Evolutionary conservation across 2,797 vertebrate genomes (phyloP), one percentile per base, ranked within the genome.

Genomic region (Arnoldichthys spilopterus): DNA sequence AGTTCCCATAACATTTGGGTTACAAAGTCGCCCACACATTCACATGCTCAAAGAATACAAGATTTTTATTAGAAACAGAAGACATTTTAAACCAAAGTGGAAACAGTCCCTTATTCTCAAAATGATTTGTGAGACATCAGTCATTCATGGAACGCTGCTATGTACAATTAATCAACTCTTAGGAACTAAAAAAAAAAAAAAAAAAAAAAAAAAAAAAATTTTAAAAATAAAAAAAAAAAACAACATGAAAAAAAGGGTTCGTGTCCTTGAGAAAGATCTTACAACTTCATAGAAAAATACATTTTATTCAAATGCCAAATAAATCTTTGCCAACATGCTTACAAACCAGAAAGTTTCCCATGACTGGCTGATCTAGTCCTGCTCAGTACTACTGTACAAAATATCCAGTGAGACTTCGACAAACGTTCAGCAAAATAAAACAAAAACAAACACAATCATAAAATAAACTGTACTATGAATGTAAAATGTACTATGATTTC

Each of bases 311-410:
- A 88, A 77, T 69, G 76, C 86, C 83, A 85, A 88, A 86, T 88
- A 70, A 77, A 76, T 84, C 87, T 49, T 75, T 87, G 88, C 88
- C 92, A 92, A 87, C 85, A 87, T 94, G 94, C 93, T 89, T 94
- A 94, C 92, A 94, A 74, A 92, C 84, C 88, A 90, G 82, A 93
- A 90, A 92, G 92, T 93, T 90, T 92, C 88, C 91, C 86, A 85
- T 78, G 79, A 89, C 77, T 91, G 92, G 89, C 91, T 87, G 81
- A 73, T 77, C 51, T 78, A 78, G 77, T 81, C 78, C 66, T 82
- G 54, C 11, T 71, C 76, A 74, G 80, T 67, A 76, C 75, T 72
- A 58, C 73, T 74, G 59, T 61, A 56, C 84, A 85, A 85, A 89
- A 83, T 89, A 88, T 90, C 90, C 90, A 92, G 90, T 90, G 89